Evolutionary conservation across 2,797 vertebrate genomes (phyloP).

Genomic region (Rhadinocentrus ornatus): DNA sequence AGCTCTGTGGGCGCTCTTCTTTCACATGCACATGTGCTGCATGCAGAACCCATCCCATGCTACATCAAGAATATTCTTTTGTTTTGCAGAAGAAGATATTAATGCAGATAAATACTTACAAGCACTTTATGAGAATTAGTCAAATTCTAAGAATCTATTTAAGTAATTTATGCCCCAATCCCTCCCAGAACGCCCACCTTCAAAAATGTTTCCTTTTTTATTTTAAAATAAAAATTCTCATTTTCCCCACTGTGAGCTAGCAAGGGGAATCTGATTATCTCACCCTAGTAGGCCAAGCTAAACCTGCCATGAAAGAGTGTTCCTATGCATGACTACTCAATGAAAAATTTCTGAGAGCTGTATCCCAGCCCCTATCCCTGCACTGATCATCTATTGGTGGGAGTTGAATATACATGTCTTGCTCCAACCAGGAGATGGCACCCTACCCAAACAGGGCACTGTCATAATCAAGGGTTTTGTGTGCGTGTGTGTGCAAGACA

Average conservation of each 20-base stretch:
- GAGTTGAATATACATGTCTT: conserved; percentile 46
- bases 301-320: conserved; percentile 29
- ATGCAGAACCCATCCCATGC: neutral
- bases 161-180: neutral
- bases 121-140: neutral
- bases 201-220: neutral
- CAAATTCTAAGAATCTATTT: neutral
- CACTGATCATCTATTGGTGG: conserved; percentile 12
- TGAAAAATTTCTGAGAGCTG: conserved; percentile 17
- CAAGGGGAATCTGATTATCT: conserved; percentile 21
- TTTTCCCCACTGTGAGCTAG: neutral
- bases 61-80: neutral
- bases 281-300: conserved; percentile 30
- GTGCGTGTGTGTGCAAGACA: conserved; percentile 2
- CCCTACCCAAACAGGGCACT: conserved; percentile 77
- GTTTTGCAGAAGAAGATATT: neutral
- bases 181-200: neutral
- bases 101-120: neutral
- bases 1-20: conserved; percentile 38
- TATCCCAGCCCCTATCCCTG: neutral
- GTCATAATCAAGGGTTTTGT: conserved; percentile 26
- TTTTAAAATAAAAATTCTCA: conserved; percentile 6
- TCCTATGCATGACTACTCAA: conserved; percentile 28
- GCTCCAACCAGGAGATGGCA: conserved; percentile 84
- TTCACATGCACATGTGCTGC: conserved; percentile 25